phyloP scores from a whole-genome alignment of 2,797 vertebrate genomes.

The Cyclopterus lumpus region DNA sequence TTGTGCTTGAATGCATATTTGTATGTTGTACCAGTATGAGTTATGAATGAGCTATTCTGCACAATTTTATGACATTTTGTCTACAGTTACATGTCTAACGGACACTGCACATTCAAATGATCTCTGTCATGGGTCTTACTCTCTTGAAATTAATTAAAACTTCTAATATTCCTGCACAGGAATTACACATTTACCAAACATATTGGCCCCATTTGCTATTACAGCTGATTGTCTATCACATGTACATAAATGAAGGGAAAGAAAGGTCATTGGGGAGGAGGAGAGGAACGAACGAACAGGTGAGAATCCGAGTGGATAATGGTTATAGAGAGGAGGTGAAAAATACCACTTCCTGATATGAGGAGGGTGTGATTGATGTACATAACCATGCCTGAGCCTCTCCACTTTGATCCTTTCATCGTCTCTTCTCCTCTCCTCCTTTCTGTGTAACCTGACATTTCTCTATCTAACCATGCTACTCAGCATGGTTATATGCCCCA shows the following conservation, averaged over 20 bases:
- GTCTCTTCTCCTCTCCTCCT: conserved; percentile 37
- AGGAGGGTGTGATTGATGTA: conserved; percentile 63
- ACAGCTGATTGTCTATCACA: neutral
- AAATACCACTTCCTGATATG: conserved; percentile 51
- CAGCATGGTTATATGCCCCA: conserved; percentile 67
- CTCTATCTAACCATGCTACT: conserved; percentile 62
- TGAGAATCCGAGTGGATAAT: conserved; percentile 64
- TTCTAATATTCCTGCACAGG: neutral
- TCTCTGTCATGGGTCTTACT: neutral
- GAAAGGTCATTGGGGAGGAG: conserved; percentile 18
- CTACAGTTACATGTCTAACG: neutral
- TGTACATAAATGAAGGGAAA: conserved; percentile 8
- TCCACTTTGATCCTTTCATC: conserved; percentile 55
- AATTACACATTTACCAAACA: neutral
- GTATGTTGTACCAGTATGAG: neutral
- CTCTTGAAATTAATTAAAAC: neutral
- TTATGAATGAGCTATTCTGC: neutral
- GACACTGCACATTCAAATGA: neutral
- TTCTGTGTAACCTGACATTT: conserved; percentile 61
- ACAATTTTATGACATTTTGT: neutral
- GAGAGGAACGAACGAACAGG: conserved; percentile 9
- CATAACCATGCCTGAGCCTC: conserved; percentile 42
- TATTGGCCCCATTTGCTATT: neutral
- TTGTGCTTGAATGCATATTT: neutral
- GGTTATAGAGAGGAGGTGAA: conserved; percentile 42